These are phyloP conservation scores for Hydrocynus forskahlii DNA, from an alignment of 2,797 vertebrate species.

Conservation along the genomic window DNA sequence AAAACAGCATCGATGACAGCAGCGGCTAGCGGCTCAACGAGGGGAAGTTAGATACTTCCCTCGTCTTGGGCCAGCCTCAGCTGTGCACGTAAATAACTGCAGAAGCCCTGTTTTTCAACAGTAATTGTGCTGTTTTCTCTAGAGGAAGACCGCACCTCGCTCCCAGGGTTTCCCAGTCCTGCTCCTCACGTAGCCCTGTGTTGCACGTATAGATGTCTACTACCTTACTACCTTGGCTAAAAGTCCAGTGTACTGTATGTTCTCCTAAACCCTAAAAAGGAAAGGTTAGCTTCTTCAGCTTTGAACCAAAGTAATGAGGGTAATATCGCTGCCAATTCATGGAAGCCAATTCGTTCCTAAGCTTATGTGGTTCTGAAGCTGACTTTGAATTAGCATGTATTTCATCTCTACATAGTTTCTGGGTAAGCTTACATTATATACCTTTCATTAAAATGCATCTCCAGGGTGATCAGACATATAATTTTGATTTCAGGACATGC, in stretches of 20 bases:
- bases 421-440: no score
- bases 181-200: neutral
- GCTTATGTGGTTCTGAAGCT: no score
- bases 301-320: neutral
- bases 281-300: neutral
- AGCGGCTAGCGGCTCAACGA: neutral
- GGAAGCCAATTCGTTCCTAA: no score
- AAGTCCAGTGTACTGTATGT: no score
- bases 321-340: neutral
- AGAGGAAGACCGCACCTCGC: neutral
- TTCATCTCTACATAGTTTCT: no score
- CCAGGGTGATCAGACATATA: no score
- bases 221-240: neutral
- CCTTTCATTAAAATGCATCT: no score
- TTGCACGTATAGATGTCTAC: neutral
- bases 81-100: neutral
- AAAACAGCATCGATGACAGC: neutral
- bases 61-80: slow-evolving; percentile 1
- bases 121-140: neutral
- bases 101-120: slow-evolving; percentile 5
- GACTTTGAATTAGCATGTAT: no score
- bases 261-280: neutral
- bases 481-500: no score
- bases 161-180: neutral
- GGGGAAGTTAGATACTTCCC: slow-evolving; percentile 28